Evolutionary conservation across 2,113 vertebrate species (phyloP).

Genomic region (Hystrix cristata): DNA sequence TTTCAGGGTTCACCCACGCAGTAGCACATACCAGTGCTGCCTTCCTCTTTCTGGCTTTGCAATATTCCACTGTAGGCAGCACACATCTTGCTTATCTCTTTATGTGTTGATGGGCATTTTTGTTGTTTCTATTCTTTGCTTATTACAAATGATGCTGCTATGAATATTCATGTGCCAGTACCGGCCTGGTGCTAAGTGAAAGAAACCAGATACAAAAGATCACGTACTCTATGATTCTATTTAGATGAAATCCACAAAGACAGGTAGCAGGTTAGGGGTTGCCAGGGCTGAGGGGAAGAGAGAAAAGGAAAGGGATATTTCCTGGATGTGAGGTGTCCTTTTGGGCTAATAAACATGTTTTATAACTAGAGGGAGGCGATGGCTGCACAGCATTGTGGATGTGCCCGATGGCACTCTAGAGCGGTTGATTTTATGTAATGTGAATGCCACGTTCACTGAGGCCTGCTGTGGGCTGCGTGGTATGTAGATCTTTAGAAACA

Average conservation of each 20-base stretch:
- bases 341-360: not conserved
- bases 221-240: not conserved
- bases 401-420: rapidly evolving
- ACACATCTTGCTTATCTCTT: not conserved
- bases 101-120: not conserved
- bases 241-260: not conserved
- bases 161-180: rapidly evolving
- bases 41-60: not conserved
- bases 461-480: not conserved
- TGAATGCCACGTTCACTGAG: not conserved
- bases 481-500: not conserved
- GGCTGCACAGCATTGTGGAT: rapidly evolving
- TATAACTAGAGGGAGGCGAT: not conserved
- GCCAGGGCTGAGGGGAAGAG: not conserved
- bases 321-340: not conserved
- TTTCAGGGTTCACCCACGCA: not conserved
- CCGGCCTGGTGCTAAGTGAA: not conserved
- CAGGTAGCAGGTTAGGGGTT: not conserved
- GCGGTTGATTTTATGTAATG: not conserved
- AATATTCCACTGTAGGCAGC: not conserved
- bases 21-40: rapidly evolving
- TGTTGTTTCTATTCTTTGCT: not conserved
- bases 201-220: not conserved
- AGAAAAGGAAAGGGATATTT: not conserved
- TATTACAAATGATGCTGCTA: not conserved